Evolutionary conservation across 2,797 vertebrate species (phyloP).

Genomic region (Clarias fuscus): DNA sequence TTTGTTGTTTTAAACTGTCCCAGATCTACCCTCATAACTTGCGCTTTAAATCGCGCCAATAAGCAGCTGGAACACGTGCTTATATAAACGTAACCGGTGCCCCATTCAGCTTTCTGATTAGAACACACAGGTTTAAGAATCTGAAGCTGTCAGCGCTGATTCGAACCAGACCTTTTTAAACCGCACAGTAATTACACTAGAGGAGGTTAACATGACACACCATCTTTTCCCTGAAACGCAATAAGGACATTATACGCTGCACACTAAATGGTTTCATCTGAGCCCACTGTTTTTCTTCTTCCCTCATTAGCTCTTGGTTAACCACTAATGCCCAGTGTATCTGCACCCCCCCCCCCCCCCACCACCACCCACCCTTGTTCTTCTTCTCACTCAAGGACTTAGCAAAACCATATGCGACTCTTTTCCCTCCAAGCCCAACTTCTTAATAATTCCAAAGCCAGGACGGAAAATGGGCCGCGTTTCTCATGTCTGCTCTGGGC

Average conservation of each 20-base stretch:
- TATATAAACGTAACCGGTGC: slow-evolving; percentile 53
- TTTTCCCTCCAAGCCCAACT: slow-evolving; percentile 58
- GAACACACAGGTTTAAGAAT: slow-evolving; percentile 52
- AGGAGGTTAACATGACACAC: slow-evolving; percentile 68
- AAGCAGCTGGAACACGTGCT: slow-evolving; percentile 52
- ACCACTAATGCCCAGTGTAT: slow-evolving; percentile 77
- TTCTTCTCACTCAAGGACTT: slow-evolving; percentile 61
- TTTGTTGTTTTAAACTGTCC: slow-evolving; percentile 59
- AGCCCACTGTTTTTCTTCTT: slow-evolving; percentile 75
- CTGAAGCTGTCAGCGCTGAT: slow-evolving; percentile 61
- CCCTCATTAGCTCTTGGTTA: slow-evolving; percentile 80
- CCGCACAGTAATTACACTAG: slow-evolving; percentile 65
- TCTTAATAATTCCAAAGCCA: slow-evolving; percentile 67
- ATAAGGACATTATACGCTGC: slow-evolving; percentile 62
- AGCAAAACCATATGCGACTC: slow-evolving; percentile 73
- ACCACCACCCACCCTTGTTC: slow-evolving; percentile 25
- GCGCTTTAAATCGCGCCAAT: slow-evolving; percentile 36
- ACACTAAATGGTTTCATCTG: slow-evolving; percentile 74
- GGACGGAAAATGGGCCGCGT: slow-evolving; percentile 68
- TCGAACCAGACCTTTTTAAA: slow-evolving; percentile 64
- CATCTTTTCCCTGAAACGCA: slow-evolving; percentile 66
- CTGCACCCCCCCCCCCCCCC: slow-evolving; percentile 56
- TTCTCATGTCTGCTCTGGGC: slow-evolving; percentile 67
- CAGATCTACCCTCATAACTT: slow-evolving; percentile 29
- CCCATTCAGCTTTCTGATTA: slow-evolving; percentile 36